phyloP scores from a whole-genome alignment of 2,888 invertebrate species.

The Drosophila aldrichi region DNA sequence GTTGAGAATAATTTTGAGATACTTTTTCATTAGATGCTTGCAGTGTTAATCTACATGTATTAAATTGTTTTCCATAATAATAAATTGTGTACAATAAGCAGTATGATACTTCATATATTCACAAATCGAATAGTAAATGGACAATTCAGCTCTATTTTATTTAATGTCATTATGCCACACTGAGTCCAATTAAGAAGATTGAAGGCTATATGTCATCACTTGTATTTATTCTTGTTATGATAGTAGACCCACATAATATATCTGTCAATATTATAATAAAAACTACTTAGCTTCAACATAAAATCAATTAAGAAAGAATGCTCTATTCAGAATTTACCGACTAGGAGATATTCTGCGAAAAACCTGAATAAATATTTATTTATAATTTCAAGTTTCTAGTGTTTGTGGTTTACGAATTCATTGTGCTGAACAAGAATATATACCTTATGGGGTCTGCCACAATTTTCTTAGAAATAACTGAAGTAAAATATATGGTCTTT shows the following conservation, averaged over 20 bases:
- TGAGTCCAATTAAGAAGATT: not conserved
- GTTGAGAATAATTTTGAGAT: not conserved
- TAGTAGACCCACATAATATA: not conserved
- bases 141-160: not conserved
- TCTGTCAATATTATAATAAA: too few species aligned
- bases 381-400: too few species aligned
- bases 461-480: not conserved
- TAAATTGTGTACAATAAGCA: not conserved
- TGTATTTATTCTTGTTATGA: too few species aligned
- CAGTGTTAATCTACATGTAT: not conserved
- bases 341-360: too few species aligned
- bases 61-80: not conserved
- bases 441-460: not conserved
- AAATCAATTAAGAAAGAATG: not conserved
- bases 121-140: not conserved
- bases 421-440: not conserved
- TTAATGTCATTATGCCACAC: not conserved
- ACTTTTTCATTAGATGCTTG: not conserved
- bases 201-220: not conserved
- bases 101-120: not conserved
- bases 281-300: not conserved
- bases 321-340: not conserved
- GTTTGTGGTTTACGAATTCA: too few species aligned
- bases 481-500: not conserved
- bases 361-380: too few species aligned